Conservation (phyloP, 2,888 invertebrate species). For the Drosophila meridiana region DNA sequence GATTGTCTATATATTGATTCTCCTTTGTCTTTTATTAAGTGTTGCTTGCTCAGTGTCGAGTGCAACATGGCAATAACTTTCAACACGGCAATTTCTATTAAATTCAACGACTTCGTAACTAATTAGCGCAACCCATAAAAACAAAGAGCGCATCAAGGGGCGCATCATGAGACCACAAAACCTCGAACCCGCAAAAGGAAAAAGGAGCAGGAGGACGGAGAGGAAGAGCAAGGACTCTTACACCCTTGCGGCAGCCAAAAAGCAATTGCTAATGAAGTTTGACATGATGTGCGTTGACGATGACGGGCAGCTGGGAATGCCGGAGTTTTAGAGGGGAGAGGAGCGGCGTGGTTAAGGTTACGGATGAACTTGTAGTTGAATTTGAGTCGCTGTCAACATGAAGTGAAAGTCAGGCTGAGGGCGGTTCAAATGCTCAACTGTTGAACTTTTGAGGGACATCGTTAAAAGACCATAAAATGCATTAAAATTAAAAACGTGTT, state of each 20-base stretch:
- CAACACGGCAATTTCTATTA: slow-evolving; percentile 68
- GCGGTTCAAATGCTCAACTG: slow-evolving; percentile 38
- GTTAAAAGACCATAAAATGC: slow-evolving; percentile 78
- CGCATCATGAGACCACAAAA: slow-evolving; percentile 51
- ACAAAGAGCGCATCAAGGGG: slow-evolving; percentile 63
- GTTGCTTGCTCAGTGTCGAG: slow-evolving; percentile 1
- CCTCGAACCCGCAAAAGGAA: not conserved
- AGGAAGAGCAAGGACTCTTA: slow-evolving; percentile 15
- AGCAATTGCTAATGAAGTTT: slow-evolving; percentile 72
- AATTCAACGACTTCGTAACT: slow-evolving; percentile 83
- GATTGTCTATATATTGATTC: too few species aligned
- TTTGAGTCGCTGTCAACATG: slow-evolving; percentile 46
- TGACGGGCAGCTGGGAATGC: slow-evolving; percentile 42
- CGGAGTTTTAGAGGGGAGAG: not conserved
- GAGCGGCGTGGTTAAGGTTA: slow-evolving; percentile 32
- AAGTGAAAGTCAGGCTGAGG: slow-evolving; percentile 65
- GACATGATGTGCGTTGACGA: slow-evolving; percentile 70
- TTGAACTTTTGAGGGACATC: slow-evolving; percentile 36
- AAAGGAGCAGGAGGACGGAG: not conserved
- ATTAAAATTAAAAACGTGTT: slow-evolving; percentile 83
- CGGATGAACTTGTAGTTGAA: slow-evolving; percentile 9
- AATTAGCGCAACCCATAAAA: slow-evolving; percentile 83
- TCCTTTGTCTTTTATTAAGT: not conserved
- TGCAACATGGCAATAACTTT: slow-evolving; percentile 58
- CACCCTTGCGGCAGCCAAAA: slow-evolving; percentile 30